These are phyloP conservation scores for Pygocentrus nattereri DNA, from an alignment of 2,797 vertebrate species.

Conservation along the genomic window DNA sequence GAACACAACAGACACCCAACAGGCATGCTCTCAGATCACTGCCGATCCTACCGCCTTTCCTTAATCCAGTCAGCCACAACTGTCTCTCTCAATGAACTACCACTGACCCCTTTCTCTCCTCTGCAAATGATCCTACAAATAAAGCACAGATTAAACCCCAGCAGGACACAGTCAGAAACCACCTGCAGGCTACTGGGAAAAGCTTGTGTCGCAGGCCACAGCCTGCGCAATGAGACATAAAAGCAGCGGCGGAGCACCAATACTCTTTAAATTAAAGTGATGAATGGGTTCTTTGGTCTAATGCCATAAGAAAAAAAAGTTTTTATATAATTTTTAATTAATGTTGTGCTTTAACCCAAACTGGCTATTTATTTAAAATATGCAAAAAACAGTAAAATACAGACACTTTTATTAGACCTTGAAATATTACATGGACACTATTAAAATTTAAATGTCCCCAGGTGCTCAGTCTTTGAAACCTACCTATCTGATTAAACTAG, in stretches of 20 bases:
- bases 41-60: conserved; percentile 61
- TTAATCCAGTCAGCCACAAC: conserved; percentile 78
- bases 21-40: conserved; percentile 66
- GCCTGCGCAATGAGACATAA: neutral
- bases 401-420: too few species aligned
- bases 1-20: conserved; percentile 27
- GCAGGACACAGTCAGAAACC: conserved; percentile 59
- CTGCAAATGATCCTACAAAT: conserved; percentile 64
- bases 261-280: neutral
- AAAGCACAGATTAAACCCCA: conserved; percentile 64
- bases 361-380: too few species aligned
- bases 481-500: too few species aligned
- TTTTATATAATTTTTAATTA: too few species aligned
- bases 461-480: too few species aligned
- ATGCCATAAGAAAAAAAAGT: neutral
- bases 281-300: neutral
- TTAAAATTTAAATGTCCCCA: too few species aligned
- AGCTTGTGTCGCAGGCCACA: neutral
- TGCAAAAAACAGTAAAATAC: too few species aligned
- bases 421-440: too few species aligned
- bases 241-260: neutral
- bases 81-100: conserved; percentile 66
- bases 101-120: conserved; percentile 72
- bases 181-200: conserved; percentile 7
- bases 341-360: too few species aligned